A percentile compares a stretch with the other conserved stretches of the same genome.
These are phyloP conservation scores for Chelonia mydas DNA, from an alignment of 2,797 vertebrate genomes.

Conservation along the genomic window DNA sequence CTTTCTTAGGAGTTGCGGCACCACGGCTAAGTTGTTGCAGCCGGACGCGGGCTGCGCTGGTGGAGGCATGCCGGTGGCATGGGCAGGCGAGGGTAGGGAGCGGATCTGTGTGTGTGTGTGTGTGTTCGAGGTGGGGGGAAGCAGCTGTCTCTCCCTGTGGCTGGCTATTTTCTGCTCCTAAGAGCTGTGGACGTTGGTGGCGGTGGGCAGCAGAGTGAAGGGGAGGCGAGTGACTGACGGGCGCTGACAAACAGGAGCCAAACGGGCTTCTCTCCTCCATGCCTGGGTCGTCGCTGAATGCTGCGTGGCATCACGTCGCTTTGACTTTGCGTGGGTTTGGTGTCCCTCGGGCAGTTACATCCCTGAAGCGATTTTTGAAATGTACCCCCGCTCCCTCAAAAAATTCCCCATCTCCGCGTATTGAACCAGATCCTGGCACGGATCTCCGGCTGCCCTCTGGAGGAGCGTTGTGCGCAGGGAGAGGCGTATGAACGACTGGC, in stretches of 20 bases:
- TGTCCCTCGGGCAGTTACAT: too few species aligned
- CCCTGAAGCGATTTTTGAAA: not conserved
- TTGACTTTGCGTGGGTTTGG: not conserved
- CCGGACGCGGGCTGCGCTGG: not conserved
- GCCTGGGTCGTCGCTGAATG: not conserved
- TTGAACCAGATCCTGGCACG: not conserved
- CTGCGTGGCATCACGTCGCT: not conserved
- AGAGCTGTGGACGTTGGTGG: not conserved
- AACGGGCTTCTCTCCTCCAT: not conserved
- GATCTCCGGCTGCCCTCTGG: not conserved
- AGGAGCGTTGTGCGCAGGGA: slow-evolving; percentile 24
- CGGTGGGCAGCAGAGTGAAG: not conserved
- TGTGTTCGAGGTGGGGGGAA: not conserved
- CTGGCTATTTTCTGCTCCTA: not conserved
- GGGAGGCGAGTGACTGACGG: too few species aligned
- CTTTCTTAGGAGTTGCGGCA: not conserved
- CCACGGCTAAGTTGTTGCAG: not conserved
- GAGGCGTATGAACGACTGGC: not conserved
- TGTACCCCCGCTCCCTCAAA: too few species aligned
- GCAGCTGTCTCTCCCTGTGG: not conserved
- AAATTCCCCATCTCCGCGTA: not conserved
- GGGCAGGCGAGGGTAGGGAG: not conserved
- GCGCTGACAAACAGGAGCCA: not conserved
- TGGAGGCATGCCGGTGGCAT: too few species aligned
- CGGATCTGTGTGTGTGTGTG: not conserved